Conservation (phyloP, 1,140 invertebrate genomes). For the Mamestra configurata region DNA sequence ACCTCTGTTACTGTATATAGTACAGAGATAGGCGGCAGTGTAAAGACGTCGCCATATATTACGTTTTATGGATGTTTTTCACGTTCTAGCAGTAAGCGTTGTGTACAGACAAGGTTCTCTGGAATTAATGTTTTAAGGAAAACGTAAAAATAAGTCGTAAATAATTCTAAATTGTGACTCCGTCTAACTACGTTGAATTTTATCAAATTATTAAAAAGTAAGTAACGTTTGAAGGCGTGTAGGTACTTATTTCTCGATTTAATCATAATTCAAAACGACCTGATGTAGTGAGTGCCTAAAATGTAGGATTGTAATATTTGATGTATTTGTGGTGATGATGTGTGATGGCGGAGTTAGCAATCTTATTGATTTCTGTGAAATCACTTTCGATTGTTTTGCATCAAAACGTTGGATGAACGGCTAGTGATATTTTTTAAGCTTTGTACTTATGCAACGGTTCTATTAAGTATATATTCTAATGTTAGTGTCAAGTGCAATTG, state of each 20-base stretch:
- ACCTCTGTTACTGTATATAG: slow-evolving; percentile 26
- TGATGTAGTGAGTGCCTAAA: background rate
- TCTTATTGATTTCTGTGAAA: slow-evolving; percentile 15
- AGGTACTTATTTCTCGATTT: too few species aligned
- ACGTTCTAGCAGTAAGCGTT: slow-evolving; percentile 26
- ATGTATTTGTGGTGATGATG: too few species aligned
- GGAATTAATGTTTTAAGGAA: slow-evolving; percentile 25
- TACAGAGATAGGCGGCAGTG: background rate
- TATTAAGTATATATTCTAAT: background rate
- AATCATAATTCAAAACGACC: background rate
- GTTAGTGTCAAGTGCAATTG: slow-evolving; percentile 4
- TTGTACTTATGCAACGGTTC: slow-evolving; percentile 18
- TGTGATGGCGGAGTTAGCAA: background rate
- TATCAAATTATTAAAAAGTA: too few species aligned
- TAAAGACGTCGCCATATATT: too few species aligned
- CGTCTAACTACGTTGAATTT: too few species aligned
- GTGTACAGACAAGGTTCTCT: slow-evolving; percentile 34
- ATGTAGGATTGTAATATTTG: background rate
- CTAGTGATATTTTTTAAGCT: slow-evolving; percentile 12
- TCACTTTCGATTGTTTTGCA: slow-evolving; percentile 23
- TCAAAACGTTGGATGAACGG: slow-evolving; percentile 14
- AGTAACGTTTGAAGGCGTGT: background rate
- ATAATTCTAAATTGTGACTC: slow-evolving; percentile 35
- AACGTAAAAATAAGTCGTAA: slow-evolving; percentile 15
- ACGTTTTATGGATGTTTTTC: slow-evolving; percentile 1